Evolutionary conservation across 2,888 invertebrate species (phyloP), one percentile per base, ranked within the genome.

Genomic region (Sesamia inferens): DNA sequence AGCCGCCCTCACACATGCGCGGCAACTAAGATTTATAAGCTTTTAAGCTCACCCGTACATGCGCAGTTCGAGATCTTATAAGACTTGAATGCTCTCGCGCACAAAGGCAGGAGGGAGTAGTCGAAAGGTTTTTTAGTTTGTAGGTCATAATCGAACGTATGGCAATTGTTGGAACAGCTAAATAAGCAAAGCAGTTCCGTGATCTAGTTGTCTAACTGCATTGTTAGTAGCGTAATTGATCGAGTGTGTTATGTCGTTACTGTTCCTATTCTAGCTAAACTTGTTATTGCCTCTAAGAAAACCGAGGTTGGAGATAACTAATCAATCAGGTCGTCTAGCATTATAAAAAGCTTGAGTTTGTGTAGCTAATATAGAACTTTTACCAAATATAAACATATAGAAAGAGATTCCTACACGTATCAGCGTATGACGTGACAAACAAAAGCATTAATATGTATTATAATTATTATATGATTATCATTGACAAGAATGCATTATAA

Each of bases 111-210:
- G 55, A 65, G 76, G 68, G 31, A 58, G 31, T 81, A 63, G 54
- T 88, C 89, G 89, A 76, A 89, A 83, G 89, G 90, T 92, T 93
- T 94, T 93, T 95, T 94, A 86, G 90, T 92, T 94, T 94, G 91
- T 95, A 93, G 95, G 95, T 94, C 94, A 92, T 83, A 85, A 84
- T 83, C 82, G 85, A 85, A 75, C 84, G 69, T 74, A 76, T 84
- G 85, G 83, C 84, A 85, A 85, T 83, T 82, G 81, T 81, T 77
- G 85, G 87, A 90, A 87, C 85, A 81, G 86, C 84, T 84, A 85
- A 80, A 81, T 86, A 86, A 89, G 85, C 88, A 84, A 88, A 89
- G 83, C 87, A 90, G 92, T 93, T 94, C 93, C 92, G 93, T 92
- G 92, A 93, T 92, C 92, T 88, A 92, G 89, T 92, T 84, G 86